Percentiles rank a stretch among this genome's conserved stretches.
phyloP scores from a whole-genome alignment of 2,888 invertebrate genomes.

The Stratiomys singularior region DNA sequence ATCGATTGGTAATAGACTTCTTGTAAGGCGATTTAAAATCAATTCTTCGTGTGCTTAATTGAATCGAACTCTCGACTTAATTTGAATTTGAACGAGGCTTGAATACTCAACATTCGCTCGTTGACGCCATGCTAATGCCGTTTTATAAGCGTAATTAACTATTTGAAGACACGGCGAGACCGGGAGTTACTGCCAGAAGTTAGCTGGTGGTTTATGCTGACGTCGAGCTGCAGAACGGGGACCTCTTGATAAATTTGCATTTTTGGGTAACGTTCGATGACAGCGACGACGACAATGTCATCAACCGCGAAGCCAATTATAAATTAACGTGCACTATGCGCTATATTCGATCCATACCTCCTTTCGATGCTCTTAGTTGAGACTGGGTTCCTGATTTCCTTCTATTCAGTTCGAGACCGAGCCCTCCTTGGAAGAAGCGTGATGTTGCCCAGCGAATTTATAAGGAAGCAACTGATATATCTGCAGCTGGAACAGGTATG shows the following conservation, averaged over 20 bases:
- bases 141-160: constrained; percentile 39
- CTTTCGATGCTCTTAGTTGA: neutral
- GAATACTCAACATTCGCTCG: neutral
- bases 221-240: neutral
- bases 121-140: constrained; percentile 33
- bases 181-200: neutral
- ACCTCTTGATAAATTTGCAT: constrained; percentile 46
- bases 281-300: constrained; percentile 45
- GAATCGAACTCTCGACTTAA: constrained; percentile 46
- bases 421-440: constrained; percentile 1
- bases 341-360: neutral
- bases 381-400: neutral
- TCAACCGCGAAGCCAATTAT: constrained; percentile 51
- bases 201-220: neutral
- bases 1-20: constrained; percentile 43
- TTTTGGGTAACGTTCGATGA: constrained; percentile 49
- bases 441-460: constrained; percentile 3
- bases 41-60: constrained; percentile 43
- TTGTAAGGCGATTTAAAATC: constrained; percentile 36
- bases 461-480: constrained; percentile 26
- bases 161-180: constrained; percentile 6
- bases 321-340: constrained; percentile 49
- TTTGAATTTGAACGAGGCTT: constrained; percentile 35
- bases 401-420: neutral
- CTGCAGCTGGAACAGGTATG: constrained; percentile 20